Percentiles rank a stretch among this genome's conserved stretches.
These are phyloP conservation scores for Trypoxylon attenuatum DNA, from an alignment of 2,888 invertebrate species.

Conservation along the genomic window DNA sequence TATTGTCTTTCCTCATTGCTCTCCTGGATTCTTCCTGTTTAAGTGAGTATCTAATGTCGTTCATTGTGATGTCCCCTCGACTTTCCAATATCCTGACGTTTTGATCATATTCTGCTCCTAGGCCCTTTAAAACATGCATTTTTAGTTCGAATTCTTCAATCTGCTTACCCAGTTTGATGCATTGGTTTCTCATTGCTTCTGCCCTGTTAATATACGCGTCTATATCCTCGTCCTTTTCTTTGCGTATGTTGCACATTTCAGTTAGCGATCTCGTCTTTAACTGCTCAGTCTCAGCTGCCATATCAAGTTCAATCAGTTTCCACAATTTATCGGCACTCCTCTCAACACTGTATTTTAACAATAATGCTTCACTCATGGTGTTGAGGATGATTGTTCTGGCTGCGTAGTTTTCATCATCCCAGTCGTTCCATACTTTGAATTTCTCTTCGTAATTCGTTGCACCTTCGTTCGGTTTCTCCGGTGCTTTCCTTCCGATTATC, in stretches of 20 bases:
- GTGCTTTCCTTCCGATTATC: constrained; percentile 1
- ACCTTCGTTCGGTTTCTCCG: neutral
- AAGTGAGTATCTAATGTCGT: too few relatives aligned
- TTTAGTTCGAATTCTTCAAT: constrained; percentile 17
- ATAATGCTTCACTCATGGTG: constrained; percentile 7
- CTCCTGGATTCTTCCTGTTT: too few relatives aligned
- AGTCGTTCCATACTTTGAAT: constrained; percentile 8
- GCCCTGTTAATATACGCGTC: constrained; percentile 7
- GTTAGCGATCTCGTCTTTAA: constrained; percentile 1
- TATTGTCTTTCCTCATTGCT: too few relatives aligned
- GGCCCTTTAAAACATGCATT: constrained; percentile 3
- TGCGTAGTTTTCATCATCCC: constrained; percentile 19
- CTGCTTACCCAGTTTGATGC: constrained; percentile 1
- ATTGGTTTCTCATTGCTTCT: constrained; percentile 11
- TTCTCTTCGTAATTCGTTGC: neutral
- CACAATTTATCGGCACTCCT: constrained; percentile 18
- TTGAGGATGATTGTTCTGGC: constrained; percentile 18
- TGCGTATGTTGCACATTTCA: constrained; percentile 5
- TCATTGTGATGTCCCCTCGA: neutral
- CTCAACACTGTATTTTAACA: constrained; percentile 8
- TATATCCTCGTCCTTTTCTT: constrained; percentile 1
- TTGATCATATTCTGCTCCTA: neutral
- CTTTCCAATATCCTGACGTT: neutral
- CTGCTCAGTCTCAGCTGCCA: constrained; percentile 12
- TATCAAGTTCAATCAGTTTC: constrained; percentile 10